A percentile compares a stretch with the other conserved stretches of the same genome.
Conservation (phyloP, 2,113 vertebrate species). For the Muntiacus muntjak region DNA sequence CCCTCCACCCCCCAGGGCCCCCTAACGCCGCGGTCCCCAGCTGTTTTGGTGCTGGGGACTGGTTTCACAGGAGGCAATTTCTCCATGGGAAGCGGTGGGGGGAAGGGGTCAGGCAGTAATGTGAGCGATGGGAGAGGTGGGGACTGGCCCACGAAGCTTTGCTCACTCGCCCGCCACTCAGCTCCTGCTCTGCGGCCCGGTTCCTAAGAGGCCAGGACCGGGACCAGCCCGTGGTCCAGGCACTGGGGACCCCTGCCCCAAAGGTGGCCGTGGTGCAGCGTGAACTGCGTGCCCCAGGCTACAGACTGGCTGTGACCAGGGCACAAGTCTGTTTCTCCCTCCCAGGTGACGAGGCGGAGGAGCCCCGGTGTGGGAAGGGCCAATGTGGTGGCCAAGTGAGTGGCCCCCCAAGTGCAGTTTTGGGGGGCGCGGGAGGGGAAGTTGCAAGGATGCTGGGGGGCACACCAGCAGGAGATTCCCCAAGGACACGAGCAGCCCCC, state of each 20-base stretch:
- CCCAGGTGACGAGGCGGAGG: neutral
- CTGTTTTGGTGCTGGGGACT: neutral
- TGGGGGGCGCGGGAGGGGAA: fast-evolving
- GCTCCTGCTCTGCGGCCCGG: neutral
- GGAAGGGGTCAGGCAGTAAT: neutral
- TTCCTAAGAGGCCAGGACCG: neutral
- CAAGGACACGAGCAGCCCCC: fast-evolving
- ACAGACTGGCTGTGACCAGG: neutral
- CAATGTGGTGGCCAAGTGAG: fast-evolving
- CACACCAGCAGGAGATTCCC: fast-evolving
- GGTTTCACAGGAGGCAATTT: neutral
- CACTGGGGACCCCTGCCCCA: neutral
- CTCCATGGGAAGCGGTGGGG: neutral
- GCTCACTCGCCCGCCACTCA: fast-evolving
- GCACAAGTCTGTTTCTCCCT: neutral
- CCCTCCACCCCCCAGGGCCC: neutral
- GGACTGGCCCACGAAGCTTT: neutral
- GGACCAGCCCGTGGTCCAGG: neutral
- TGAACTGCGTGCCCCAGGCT: neutral
- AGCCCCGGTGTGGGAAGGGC: too few relatives aligned
- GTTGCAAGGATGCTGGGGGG: neutral
- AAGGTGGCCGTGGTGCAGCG: neutral
- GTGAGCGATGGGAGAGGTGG: neutral
- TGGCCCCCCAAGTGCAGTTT: neutral
- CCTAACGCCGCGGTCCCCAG: fast-evolving